phyloP scores from a whole-genome alignment of 2,797 vertebrate species.

The Pipistrellus pygmaeus region DNA sequence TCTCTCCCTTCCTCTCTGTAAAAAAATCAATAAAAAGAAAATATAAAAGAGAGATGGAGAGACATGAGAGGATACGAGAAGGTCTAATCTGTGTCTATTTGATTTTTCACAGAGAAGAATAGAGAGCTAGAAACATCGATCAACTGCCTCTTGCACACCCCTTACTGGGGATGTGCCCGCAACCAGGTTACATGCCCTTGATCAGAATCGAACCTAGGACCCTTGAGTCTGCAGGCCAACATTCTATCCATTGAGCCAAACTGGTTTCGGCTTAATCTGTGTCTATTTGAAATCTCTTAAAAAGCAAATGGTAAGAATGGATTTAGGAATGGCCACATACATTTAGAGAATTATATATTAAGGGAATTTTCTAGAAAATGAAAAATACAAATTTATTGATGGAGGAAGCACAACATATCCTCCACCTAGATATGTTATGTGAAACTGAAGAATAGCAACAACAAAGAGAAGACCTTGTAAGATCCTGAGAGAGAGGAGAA shows the following conservation, averaged over 20 bases:
- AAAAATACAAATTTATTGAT: background rate
- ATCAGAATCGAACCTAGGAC: too few species aligned
- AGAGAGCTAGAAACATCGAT: too few species aligned
- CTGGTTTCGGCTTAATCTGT: background rate
- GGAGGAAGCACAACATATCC: background rate
- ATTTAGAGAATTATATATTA: background rate
- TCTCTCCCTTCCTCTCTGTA: too few species aligned
- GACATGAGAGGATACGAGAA: background rate
- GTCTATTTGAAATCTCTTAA: background rate
- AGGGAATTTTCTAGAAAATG: constrained; percentile 30
- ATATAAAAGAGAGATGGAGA: background rate
- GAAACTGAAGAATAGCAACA: background rate
- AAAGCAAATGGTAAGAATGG: background rate
- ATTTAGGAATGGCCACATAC: background rate
- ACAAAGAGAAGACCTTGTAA: background rate
- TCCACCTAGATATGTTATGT: background rate
- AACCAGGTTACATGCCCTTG: too few species aligned
- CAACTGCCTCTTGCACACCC: too few species aligned
- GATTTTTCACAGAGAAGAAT: too few species aligned
- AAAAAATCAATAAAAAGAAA: background rate
- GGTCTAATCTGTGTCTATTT: background rate
- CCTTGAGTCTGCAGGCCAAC: too few species aligned
- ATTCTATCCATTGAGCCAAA: too few species aligned
- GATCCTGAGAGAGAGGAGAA: background rate
- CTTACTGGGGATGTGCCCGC: too few species aligned